phyloP scores from a whole-genome alignment of 1,140 invertebrate genomes.

The Drosophila melanica region DNA sequence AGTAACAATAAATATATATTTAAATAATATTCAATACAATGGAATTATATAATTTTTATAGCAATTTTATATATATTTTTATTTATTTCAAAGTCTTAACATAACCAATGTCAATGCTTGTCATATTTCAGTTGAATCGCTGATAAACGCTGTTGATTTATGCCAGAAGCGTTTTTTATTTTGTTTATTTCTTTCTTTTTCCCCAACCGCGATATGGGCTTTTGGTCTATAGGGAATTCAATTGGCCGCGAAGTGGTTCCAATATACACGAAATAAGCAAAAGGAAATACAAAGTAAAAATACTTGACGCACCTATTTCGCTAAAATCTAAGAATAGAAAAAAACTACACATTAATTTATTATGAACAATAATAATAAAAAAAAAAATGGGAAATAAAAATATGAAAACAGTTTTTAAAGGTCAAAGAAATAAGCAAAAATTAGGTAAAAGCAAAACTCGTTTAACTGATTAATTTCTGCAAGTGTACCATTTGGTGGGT shows the following conservation, averaged over 20 bases:
- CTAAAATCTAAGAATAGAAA: background rate
- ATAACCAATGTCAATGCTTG: constrained; percentile 31
- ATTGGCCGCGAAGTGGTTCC: constrained; percentile 8
- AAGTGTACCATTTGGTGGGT: constrained; percentile 68
- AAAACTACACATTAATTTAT: background rate
- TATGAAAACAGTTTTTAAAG: constrained; percentile 19
- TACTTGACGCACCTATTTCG: constrained; percentile 5
- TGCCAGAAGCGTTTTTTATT: constrained; percentile 8
- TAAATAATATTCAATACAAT: no score
- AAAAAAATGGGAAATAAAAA: constrained; percentile 1
- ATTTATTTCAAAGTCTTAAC: constrained; percentile 14
- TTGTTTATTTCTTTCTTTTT: background rate
- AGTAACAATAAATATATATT: no score
- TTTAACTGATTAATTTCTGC: constrained; percentile 51
- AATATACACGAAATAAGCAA: constrained; percentile 11
- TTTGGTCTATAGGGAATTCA: constrained; percentile 31
- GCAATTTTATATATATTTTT: no score
- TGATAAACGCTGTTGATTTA: constrained; percentile 36
- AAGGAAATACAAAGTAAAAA: background rate
- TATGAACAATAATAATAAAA: constrained; percentile 9
- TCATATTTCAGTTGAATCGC: constrained; percentile 25
- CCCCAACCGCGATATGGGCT: background rate
- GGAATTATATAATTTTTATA: no score
- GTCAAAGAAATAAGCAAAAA: background rate
- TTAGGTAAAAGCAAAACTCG: constrained; percentile 18